phyloP scores from a whole-genome alignment of 1,140 invertebrate genomes.

The Euglossa dilemma region DNA sequence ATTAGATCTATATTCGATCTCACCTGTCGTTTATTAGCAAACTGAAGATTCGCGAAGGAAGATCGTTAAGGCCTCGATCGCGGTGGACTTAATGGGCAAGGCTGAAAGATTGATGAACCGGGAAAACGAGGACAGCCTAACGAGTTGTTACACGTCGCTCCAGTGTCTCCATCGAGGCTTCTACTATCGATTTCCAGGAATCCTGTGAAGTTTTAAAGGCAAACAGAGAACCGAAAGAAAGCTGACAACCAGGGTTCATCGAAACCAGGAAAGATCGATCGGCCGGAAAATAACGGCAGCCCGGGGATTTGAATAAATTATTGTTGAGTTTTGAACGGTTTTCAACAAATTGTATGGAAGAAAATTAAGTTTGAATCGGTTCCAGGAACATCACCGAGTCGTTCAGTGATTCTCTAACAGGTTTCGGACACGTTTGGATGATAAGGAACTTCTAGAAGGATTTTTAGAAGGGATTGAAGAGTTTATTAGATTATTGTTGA shows the following conservation, averaged over 20 bases:
- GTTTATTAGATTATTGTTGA: too few species aligned
- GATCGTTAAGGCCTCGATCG: background rate
- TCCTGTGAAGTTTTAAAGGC: background rate
- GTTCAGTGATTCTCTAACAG: too few species aligned
- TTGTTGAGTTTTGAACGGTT: too few species aligned
- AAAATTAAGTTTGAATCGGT: constrained; percentile 24
- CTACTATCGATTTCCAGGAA: background rate
- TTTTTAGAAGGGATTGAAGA: background rate
- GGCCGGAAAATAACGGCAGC: background rate
- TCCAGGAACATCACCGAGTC: background rate
- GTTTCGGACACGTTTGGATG: background rate
- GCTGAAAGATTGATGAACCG: constrained; percentile 35
- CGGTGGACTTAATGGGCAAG: background rate
- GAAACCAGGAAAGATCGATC: too few species aligned
- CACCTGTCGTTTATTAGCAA: too few species aligned
- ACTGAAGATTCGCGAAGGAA: too few species aligned
- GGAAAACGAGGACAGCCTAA: constrained; percentile 11
- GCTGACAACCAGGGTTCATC: too few species aligned
- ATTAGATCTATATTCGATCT: too few species aligned
- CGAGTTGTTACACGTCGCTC: constrained; percentile 14
- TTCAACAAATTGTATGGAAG: too few species aligned
- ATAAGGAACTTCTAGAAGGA: too few species aligned
- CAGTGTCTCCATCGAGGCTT: constrained; percentile 9
- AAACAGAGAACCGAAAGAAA: background rate
- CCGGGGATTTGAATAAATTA: background rate